A percentile compares a stretch with the other conserved stretches of the same genome.
phyloP scores from a whole-genome alignment of 2,888 invertebrate genomes.

The Sepiola atlantica region DNA sequence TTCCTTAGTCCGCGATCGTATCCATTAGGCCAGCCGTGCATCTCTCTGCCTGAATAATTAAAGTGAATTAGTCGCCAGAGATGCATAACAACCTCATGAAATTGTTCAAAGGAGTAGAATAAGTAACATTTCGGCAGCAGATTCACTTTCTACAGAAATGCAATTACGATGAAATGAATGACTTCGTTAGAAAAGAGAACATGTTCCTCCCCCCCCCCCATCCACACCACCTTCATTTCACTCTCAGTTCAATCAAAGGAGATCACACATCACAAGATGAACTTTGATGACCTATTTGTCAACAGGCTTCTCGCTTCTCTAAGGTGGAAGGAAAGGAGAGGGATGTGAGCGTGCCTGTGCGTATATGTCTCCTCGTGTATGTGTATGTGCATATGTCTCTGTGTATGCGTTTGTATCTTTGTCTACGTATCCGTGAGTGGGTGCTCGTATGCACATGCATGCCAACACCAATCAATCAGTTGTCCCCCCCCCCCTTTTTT shows the following conservation, averaged over 20 bases:
- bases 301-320: too few species aligned
- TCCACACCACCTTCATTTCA: too few species aligned
- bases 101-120: neutral
- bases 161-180: neutral
- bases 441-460: neutral
- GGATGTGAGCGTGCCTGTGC: too few species aligned
- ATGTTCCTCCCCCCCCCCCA: too few species aligned
- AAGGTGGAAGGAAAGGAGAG: too few species aligned
- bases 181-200: neutral
- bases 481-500: neutral
- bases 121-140: neutral
- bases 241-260: neutral
- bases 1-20: too few species aligned
- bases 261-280: neutral
- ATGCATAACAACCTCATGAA: neutral
- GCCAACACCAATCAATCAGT: neutral
- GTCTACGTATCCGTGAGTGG: neutral
- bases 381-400: neutral
- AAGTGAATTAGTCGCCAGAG: neutral
- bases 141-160: neutral
- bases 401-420: neutral
- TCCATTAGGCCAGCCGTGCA: too few species aligned
- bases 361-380: neutral
- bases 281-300: too few species aligned
- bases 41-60: too few species aligned